Conservation (phyloP, 2,113 vertebrate genomes). For the Zapus hudsonius region DNA sequence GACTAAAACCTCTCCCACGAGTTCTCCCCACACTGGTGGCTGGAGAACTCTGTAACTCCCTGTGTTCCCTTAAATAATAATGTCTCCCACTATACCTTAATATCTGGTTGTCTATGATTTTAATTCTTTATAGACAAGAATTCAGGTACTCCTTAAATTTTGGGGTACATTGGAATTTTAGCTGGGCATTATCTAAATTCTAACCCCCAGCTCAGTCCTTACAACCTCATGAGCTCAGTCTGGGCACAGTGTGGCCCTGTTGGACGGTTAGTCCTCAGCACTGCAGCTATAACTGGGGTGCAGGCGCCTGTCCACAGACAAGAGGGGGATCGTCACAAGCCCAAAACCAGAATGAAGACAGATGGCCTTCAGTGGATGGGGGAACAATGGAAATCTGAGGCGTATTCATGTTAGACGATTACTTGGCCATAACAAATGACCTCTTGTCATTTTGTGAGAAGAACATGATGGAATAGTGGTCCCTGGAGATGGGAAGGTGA, state of each 20-base stretch:
- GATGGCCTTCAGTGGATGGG: neutral
- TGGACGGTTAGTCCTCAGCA: rapidly evolving
- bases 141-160: no score
- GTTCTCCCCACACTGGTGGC: no score
- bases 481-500: neutral
- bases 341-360: neutral
- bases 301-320: neutral
- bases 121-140: no score
- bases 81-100: no score
- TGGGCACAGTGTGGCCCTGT: neutral
- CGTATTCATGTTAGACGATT: neutral
- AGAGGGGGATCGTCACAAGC: no score
- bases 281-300: neutral
- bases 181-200: no score
- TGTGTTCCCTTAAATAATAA: no score
- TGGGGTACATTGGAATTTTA: no score
- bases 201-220: no score
- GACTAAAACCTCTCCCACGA: no score
- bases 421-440: neutral
- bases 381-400: neutral
- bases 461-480: neutral
- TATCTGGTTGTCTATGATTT: no score
- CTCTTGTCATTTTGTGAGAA: neutral
- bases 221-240: neutral
- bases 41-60: no score